Percentiles rank a stretch among this genome's conserved stretches.
These are phyloP conservation scores for Rhagonycha fulva DNA, from an alignment of 2,888 invertebrate genomes.

Conservation along the genomic window DNA sequence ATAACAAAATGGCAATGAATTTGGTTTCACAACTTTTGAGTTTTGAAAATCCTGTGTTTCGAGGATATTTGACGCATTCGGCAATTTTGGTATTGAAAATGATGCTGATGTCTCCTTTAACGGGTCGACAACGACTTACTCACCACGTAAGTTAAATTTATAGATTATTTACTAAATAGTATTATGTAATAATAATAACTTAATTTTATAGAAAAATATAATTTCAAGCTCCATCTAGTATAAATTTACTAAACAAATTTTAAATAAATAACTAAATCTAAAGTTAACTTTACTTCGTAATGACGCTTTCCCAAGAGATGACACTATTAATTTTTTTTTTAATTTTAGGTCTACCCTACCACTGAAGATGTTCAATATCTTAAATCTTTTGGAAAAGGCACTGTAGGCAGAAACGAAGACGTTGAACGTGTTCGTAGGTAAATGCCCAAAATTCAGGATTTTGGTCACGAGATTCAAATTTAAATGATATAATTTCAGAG, in stretches of 20 bases:
- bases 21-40: background rate
- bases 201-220: too few species aligned
- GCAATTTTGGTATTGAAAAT: constrained; percentile 49
- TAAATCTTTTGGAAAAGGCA: background rate
- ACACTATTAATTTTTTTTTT: background rate
- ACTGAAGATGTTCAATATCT: background rate
- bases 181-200: too few species aligned
- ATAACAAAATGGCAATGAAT: background rate
- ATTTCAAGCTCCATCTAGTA: too few species aligned
- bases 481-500: constrained; percentile 53
- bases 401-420: background rate
- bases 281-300: too few species aligned
- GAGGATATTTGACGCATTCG: constrained; percentile 45
- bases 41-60: constrained; percentile 45
- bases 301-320: too few species aligned
- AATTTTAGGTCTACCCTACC: background rate
- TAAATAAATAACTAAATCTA: too few species aligned
- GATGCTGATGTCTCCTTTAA: constrained; percentile 47
- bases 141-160: constrained; percentile 41
- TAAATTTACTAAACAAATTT: too few species aligned
- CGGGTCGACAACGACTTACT: constrained; percentile 43
- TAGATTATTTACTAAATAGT: background rate
- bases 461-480: background rate
- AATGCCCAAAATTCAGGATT: background rate
- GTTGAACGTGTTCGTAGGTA: background rate